phyloP scores from a whole-genome alignment of 2,888 invertebrate species.

The Parnassius mnemosyne region DNA sequence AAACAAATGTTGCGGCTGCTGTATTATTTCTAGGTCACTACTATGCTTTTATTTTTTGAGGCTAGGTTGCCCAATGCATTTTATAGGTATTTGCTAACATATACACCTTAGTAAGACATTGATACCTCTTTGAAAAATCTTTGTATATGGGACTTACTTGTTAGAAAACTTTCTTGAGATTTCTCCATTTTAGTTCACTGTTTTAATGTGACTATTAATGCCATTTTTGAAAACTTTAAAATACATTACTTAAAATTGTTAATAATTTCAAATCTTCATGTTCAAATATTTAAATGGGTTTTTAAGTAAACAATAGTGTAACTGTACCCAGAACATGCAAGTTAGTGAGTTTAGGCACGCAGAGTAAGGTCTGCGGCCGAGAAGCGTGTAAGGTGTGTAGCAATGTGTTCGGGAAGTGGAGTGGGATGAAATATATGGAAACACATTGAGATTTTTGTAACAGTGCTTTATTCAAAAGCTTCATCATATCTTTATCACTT shows the following conservation, averaged over 20 bases:
- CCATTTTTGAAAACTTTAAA: too few species aligned
- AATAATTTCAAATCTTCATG: not conserved
- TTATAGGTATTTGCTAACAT: too few species aligned
- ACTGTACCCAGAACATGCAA: conserved; percentile 22
- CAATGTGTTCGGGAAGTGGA: conserved; percentile 53
- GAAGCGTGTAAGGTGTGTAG: conserved; percentile 1
- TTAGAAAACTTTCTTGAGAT: too few species aligned
- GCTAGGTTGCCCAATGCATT: too few species aligned
- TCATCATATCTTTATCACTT: conserved; percentile 81
- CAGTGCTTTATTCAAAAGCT: conserved; percentile 85
- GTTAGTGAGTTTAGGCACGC: conserved; percentile 17
- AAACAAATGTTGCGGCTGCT: not conserved
- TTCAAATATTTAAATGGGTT: not conserved
- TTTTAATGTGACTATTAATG: too few species aligned
- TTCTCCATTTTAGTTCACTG: too few species aligned
- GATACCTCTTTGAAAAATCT: too few species aligned
- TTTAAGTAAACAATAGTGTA: not conserved
- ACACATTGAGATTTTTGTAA: conserved; percentile 85
- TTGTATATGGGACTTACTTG: too few species aligned
- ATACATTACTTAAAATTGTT: too few species aligned
- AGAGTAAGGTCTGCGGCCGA: not conserved
- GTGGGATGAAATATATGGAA: conserved; percentile 79
- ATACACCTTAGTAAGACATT: too few species aligned
- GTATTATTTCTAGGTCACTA: too few species aligned
- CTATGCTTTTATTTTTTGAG: too few species aligned